phyloP scores from a whole-genome alignment of 2,888 invertebrate genomes.

The Caenorhabditis sulstoni region DNA sequence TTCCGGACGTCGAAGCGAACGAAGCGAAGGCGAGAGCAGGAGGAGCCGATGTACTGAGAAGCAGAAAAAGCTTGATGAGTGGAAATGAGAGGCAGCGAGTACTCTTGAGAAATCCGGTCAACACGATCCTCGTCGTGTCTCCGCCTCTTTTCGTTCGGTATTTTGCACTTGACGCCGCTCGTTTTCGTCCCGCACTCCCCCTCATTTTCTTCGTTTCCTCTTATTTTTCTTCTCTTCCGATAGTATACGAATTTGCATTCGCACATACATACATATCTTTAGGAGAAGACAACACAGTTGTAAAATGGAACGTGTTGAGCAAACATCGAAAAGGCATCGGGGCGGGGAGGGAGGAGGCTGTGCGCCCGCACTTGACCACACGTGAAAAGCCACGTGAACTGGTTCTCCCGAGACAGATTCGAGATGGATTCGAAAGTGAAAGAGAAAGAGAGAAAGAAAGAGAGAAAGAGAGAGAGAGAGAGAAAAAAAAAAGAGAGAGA shows the following conservation, averaged over 20 bases:
- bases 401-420: conserved; percentile 19
- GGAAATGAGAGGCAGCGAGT: conserved; percentile 29
- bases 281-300: conserved; percentile 37
- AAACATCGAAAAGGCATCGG: conserved; percentile 17
- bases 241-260: conserved; percentile 52
- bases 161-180: conserved; percentile 54
- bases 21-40: background rate
- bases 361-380: conserved; percentile 51
- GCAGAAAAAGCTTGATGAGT: conserved; percentile 10
- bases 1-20: conserved; percentile 25
- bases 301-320: conserved; percentile 52
- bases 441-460: no score
- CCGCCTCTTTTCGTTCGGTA: conserved; percentile 24
- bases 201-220: conserved; percentile 10
- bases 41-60: background rate
- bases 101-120: conserved; percentile 57
- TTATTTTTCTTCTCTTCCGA: conserved; percentile 17
- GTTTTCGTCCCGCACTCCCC: no score
- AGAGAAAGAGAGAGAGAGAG: no score
- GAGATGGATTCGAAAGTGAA: no score
- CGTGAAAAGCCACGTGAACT: conserved; percentile 42
- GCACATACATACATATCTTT: conserved; percentile 48
- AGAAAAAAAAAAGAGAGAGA: no score
- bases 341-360: no score
- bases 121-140: conserved; percentile 26